Percentiles rank a stretch among this genome's conserved stretches.
phyloP scores from a whole-genome alignment of 2,797 vertebrate species.

The Carapus acus region DNA sequence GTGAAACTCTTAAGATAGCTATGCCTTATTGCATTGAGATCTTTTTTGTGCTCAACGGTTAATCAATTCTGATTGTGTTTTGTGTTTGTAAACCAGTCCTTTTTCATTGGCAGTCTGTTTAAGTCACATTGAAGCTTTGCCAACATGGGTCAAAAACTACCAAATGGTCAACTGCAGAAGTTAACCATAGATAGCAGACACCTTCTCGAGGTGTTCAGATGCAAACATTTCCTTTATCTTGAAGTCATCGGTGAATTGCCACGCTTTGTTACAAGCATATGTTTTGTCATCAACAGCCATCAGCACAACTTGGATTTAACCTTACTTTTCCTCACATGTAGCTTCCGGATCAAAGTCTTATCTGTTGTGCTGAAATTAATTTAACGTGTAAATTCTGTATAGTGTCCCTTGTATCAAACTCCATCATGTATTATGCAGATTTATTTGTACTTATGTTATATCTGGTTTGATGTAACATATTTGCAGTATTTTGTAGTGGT shows the following conservation, averaged over 20 bases:
- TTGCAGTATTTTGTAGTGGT: slow-evolving; percentile 73
- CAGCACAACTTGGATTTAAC: slow-evolving; percentile 40
- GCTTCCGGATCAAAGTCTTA: slow-evolving; percentile 67
- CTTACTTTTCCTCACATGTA: slow-evolving; percentile 46
- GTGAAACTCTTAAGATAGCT: slow-evolving; percentile 5
- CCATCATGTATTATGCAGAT: slow-evolving; percentile 62
- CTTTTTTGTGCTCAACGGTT: slow-evolving; percentile 11
- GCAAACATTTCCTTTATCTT: slow-evolving; percentile 32
- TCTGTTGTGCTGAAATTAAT: slow-evolving; percentile 60
- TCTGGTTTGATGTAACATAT: slow-evolving; percentile 64
- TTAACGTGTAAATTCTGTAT: slow-evolving; percentile 67
- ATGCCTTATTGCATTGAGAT: slow-evolving; percentile 12
- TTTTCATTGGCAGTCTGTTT: slow-evolving; percentile 13
- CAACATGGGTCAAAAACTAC: slow-evolving; percentile 7
- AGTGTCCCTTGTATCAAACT: slow-evolving; percentile 58
- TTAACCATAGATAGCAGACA: slow-evolving; percentile 15
- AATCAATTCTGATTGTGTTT: slow-evolving; percentile 17
- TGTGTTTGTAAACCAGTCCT: slow-evolving; percentile 9
- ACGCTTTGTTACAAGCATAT: slow-evolving; percentile 50
- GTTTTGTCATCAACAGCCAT: slow-evolving; percentile 38
- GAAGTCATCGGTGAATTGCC: slow-evolving; percentile 35
- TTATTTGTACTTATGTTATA: slow-evolving; percentile 65
- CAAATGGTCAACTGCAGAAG: slow-evolving; percentile 1
- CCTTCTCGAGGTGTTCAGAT: slow-evolving; percentile 39
- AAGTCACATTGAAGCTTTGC: slow-evolving; percentile 2